Conservation (phyloP, 2,113 vertebrate genomes). For the Zapornia atra region DNA sequence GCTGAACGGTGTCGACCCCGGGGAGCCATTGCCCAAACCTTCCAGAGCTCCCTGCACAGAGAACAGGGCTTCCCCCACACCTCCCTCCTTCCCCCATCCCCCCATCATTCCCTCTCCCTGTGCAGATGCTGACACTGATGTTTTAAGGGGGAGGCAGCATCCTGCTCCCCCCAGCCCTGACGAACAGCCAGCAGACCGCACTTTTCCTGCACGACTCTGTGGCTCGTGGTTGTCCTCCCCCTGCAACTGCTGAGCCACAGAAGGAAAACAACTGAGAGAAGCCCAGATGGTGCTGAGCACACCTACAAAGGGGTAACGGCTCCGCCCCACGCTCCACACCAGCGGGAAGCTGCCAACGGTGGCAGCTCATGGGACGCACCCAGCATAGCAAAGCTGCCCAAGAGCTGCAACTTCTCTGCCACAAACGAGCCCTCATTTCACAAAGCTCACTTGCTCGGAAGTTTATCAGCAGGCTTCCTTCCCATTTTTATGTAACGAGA, state of each 20-base stretch:
- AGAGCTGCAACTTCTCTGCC: neutral
- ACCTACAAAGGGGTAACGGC: neutral
- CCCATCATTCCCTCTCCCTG: accelerated
- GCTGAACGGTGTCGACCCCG: accelerated
- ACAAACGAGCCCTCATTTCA: neutral
- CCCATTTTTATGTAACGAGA: neutral
- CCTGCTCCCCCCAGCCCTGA: neutral
- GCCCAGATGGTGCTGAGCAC: accelerated
- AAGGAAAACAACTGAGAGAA: neutral
- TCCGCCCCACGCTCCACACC: accelerated
- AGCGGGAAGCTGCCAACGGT: accelerated
- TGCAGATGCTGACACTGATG: accelerated
- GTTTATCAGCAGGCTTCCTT: neutral
- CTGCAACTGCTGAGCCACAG: neutral
- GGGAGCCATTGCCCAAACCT: accelerated
- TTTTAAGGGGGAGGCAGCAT: accelerated
- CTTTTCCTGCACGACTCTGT: neutral
- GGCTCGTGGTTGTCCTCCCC: neutral
- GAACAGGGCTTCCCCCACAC: neutral
- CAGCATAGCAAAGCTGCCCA: neutral
- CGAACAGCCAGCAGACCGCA: neutral
- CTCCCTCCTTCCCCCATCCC: too few species aligned
- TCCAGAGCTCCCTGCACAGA: accelerated
- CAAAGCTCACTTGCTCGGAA: neutral
- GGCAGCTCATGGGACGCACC: neutral